A percentile compares a stretch with the other conserved stretches of the same genome.
phyloP scores from a whole-genome alignment of 2,888 invertebrate species.

The Miltochrista miniata region DNA sequence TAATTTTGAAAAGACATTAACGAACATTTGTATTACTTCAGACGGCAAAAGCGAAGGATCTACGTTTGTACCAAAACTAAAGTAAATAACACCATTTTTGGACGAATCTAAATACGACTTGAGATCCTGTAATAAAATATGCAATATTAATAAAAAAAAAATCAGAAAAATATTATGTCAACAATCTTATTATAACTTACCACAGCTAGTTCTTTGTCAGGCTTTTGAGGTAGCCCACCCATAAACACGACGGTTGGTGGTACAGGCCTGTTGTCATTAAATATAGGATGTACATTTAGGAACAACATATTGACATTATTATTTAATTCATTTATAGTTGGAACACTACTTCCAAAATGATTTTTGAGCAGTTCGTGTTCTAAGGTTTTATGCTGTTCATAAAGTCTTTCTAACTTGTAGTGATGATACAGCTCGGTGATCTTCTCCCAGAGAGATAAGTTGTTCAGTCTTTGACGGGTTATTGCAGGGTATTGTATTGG shows the following conservation, averaged over 20 bases:
- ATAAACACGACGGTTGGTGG: conserved; percentile 44
- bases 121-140: conserved; percentile 47
- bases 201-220: conserved; percentile 8
- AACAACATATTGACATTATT: conserved; percentile 42
- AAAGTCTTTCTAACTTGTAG: conserved; percentile 9
- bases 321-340: conserved; percentile 25
- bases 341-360: conserved; percentile 27
- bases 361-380: conserved; percentile 20
- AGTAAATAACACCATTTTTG: conserved; percentile 41
- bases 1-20: conserved; percentile 54
- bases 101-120: conserved; percentile 42
- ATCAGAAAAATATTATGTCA: too few relatives aligned
- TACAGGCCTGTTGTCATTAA: conserved; percentile 42
- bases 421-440: conserved; percentile 23
- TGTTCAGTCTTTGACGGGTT: conserved; percentile 21
- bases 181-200: conserved; percentile 12
- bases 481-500: conserved; percentile 40
- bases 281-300: conserved; percentile 43
- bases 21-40: conserved; percentile 44
- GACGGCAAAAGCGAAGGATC: conserved; percentile 45
- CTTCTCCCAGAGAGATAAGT: conserved; percentile 41
- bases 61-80: conserved; percentile 47
- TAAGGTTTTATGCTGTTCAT: not conserved
- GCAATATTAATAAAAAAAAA: too few relatives aligned
- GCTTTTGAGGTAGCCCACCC: conserved; percentile 36